These are phyloP conservation scores for Dasysyrphus tricinctus DNA, from an alignment of 2,888 invertebrate species.

Conservation along the genomic window DNA sequence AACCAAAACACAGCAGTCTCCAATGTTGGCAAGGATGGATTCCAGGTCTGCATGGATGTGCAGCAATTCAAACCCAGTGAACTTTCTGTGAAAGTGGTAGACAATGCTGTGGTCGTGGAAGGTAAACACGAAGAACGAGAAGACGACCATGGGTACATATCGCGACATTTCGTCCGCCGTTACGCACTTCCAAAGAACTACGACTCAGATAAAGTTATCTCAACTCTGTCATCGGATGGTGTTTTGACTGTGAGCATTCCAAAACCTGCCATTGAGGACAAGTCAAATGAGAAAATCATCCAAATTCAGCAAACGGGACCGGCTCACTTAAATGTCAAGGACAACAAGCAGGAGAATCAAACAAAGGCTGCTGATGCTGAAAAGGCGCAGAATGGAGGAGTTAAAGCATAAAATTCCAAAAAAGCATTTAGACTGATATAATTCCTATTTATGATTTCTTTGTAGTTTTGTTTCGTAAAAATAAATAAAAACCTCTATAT, in stretches of 20 bases:
- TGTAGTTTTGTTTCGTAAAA: not conserved
- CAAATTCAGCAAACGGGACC: conserved; percentile 87
- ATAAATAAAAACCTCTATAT: too few relatives aligned
- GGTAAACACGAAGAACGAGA: conserved; percentile 91
- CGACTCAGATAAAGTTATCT: conserved; percentile 89
- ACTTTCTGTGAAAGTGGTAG: conserved; percentile 90
- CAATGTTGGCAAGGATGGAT: conserved; percentile 85
- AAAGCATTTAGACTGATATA: conserved; percentile 65
- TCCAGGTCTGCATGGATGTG: conserved; percentile 89
- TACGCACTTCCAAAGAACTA: conserved; percentile 90
- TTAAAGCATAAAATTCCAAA: conserved; percentile 16
- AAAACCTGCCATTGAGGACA: conserved; percentile 80
- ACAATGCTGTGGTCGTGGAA: conserved; percentile 88
- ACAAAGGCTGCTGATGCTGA: conserved; percentile 71
- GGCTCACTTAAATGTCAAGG: conserved; percentile 84
- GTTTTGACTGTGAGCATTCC: conserved; percentile 89
- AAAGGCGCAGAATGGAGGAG: conserved; percentile 49
- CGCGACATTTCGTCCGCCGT: too few relatives aligned
- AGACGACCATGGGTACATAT: conserved; percentile 89
- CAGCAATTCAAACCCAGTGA: conserved; percentile 90
- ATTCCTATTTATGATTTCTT: not conserved
- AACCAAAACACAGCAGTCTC: conserved; percentile 32
- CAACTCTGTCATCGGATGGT: conserved; percentile 90
- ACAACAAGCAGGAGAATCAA: conserved; percentile 80
- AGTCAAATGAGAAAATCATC: conserved; percentile 84